Evolutionary conservation across 2,888 invertebrate genomes (phyloP).

Genomic region (Drosophila bunnanda): DNA sequence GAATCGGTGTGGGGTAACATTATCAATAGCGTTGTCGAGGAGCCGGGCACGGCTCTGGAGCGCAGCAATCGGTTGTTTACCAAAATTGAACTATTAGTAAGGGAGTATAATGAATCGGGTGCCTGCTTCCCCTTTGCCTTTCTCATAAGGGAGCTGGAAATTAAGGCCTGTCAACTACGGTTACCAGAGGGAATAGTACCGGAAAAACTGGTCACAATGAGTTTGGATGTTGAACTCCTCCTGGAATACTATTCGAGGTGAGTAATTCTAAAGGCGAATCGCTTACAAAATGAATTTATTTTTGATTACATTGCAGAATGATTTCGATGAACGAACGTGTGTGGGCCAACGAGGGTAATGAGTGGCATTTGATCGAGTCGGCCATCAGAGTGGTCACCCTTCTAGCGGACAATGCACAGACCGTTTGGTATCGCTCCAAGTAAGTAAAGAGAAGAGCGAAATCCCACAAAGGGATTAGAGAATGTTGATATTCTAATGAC

Average conservation of each 20-base stretch:
- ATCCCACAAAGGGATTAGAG: not conserved
- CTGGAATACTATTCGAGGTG: conserved; percentile 91
- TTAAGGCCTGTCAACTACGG: conserved; percentile 90
- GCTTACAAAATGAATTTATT: not conserved
- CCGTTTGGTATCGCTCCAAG: conserved; percentile 85
- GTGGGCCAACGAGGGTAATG: conserved; percentile 94
- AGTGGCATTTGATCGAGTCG: conserved; percentile 93
- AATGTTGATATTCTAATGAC: too few species aligned
- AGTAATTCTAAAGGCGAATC: not conserved
- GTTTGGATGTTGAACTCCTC: conserved; percentile 91
- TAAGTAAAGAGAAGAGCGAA: conserved; percentile 39
- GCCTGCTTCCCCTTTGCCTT: conserved; percentile 96
- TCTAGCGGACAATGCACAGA: conserved; percentile 88
- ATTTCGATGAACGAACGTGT: conserved; percentile 93
- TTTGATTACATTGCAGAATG: conserved; percentile 85
- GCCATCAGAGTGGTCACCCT: conserved; percentile 90
- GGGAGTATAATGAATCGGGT: conserved; percentile 91
- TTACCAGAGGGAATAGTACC: conserved; percentile 91
- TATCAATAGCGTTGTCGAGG: conserved; percentile 83
- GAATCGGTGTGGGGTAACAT: conserved; percentile 97
- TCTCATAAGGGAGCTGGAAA: conserved; percentile 91
- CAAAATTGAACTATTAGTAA: conserved; percentile 91
- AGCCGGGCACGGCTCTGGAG: conserved; percentile 85
- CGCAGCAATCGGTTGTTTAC: conserved; percentile 89
- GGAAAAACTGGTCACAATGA: conserved; percentile 90